Evolutionary conservation across 1,140 invertebrate species (phyloP), one percentile per base, ranked within the genome.

Genomic region (Caenorhabditis brenneri): DNA sequence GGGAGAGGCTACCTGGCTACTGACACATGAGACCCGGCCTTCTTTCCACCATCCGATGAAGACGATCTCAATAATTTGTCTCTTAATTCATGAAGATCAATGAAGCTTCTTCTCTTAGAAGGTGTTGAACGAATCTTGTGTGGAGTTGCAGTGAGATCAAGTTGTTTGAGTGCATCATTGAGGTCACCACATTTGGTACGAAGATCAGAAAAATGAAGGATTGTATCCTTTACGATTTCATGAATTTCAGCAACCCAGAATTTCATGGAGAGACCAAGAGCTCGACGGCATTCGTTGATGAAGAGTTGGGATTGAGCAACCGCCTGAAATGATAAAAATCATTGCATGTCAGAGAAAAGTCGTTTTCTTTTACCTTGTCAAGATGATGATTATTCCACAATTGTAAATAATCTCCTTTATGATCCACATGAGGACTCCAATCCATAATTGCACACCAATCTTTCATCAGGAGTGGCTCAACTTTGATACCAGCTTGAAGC

Each of bases 221-320:
- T 90, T 39, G 89, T 90, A 51, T 90, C 90, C 80, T 91, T 90
- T 36, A 90, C 89, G 58, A 90, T 90, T 85, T 90, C 89, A 69
- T 90, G 89, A 39, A 90, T 90, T 84, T 90, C 89, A 12, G 89
- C 89, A 33, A 90, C 89, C 89, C 89, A 90, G 84, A 90, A 90
- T 53, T 90, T 90, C 89, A 90, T 90, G 42, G 89, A 90, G n/a
- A 90, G 85, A 27, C 89, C 89, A 1, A 90, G 79, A 12, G 89
- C 89, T 27, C 89, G 82, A 29, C 89, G 87, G 55, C 89, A 90
- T 81, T 90, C 89, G 53, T 90, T 90, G 31, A 90, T 90, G 84
- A 90, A 90, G 0, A 87, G 87, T 79, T 90, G 89, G 0, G 90
- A 91, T 81, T 90, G 89, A 6, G 89, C 89, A 46, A 90, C 89